These are phyloP conservation scores for Grus americana DNA, from an alignment of 2,113 vertebrate genomes.

Conservation along the genomic window DNA sequence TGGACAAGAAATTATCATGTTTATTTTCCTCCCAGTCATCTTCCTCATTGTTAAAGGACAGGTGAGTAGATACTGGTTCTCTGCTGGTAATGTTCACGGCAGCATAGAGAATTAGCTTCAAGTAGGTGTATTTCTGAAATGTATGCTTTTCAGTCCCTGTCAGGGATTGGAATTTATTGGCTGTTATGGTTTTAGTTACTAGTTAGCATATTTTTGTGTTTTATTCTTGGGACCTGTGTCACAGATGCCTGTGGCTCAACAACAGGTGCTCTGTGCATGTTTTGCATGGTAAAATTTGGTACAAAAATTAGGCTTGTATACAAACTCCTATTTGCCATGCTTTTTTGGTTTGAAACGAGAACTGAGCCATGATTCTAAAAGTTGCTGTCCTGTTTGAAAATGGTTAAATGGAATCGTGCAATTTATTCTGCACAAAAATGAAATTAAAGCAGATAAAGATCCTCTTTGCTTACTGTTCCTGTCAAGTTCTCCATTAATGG, in stretches of 20 bases:
- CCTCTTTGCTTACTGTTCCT: not conserved
- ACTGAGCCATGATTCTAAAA: not conserved
- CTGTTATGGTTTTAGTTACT: not conserved
- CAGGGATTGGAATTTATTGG: not conserved
- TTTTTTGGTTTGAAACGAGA: not conserved
- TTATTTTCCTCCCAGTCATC: slow-evolving; percentile 33
- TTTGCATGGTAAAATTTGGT: not conserved
- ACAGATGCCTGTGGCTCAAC: not conserved
- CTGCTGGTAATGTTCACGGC: not conserved
- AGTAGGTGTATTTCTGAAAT: slow-evolving; percentile 21
- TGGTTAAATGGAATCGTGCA: not conserved
- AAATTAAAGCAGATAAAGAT: not conserved
- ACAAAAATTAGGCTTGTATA: not conserved
- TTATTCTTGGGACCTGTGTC: slow-evolving; percentile 1
- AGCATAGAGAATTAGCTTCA: slow-evolving; percentile 8
- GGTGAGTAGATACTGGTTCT: not conserved
- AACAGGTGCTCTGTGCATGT: not conserved
- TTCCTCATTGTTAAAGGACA: slow-evolving; percentile 31
- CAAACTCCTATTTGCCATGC: not conserved
- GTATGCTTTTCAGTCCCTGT: not conserved
- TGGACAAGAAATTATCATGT: slow-evolving; percentile 34
- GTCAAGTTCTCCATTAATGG: not conserved
- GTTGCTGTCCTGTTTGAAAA: not conserved
- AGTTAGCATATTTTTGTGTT: not conserved
- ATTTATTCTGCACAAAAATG: not conserved